Conservation (phyloP, 2,797 vertebrate genomes). For the Crotalus adamanteus region DNA sequence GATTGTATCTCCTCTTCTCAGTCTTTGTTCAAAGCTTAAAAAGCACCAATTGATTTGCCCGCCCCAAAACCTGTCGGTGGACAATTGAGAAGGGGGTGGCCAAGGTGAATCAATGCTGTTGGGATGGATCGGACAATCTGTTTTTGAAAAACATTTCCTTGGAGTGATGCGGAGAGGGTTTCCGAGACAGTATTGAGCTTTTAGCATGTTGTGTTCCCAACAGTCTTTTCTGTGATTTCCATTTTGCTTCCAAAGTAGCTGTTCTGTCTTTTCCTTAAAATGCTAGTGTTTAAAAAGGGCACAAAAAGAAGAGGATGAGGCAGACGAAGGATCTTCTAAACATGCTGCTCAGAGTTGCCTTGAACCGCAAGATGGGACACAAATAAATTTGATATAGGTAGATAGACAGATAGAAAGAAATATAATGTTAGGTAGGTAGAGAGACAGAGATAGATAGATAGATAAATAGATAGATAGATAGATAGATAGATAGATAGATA, state of each 20-base stretch:
- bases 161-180: background rate
- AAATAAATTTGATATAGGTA: background rate
- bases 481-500: too few relatives aligned
- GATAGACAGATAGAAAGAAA: background rate
- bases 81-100: background rate
- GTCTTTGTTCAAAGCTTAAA: background rate
- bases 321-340: background rate
- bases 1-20: background rate
- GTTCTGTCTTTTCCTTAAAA: constrained; percentile 1
- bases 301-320: background rate
- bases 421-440: too few relatives aligned
- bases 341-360: background rate
- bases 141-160: constrained; percentile 1
- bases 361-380: background rate
- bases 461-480: too few relatives aligned
- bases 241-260: background rate
- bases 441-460: background rate
- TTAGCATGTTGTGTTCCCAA: constrained; percentile 29
- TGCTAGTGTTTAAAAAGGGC: background rate
- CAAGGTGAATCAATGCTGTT: background rate
- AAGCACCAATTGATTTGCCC: background rate
- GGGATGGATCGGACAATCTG: background rate
- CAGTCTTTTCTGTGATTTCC: constrained; percentile 1
- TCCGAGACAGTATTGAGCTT: constrained; percentile 12
- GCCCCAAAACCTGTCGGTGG: background rate